Base-by-base conservation (phyloP, 2,113 vertebrate genomes). In the Antigone vipio region DNA sequence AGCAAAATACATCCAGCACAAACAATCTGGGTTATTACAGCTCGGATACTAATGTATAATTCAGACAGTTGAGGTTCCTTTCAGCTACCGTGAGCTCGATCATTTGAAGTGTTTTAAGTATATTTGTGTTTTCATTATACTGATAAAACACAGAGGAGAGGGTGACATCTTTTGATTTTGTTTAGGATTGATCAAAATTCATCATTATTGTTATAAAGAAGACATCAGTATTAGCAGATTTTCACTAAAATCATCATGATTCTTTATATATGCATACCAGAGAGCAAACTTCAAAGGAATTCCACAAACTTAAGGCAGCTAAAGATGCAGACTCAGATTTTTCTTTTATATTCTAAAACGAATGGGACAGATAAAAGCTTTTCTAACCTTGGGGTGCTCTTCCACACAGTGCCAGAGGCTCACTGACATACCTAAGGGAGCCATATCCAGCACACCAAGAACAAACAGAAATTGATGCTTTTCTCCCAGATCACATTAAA, bases 221-320 rank as follows among this genome's bases (percentile, higher is more conserved):
- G 56, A 77, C 59, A 84, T 62, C 88, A 74, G 45, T 50, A 81
- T 78, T 78, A 87, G 78, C 82, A 93, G 84, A 59, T 91, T 88
- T 88, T 32, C 73, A 35, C 47, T 79, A 11, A 78, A 90, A 94
- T 75, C 38, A 81, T 67, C 52, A 17, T 38, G 19, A 63, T 63
- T 82, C 71, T 75, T 85, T 92, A 75, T 38, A 75, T 22, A 74
- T 75, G 60, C 56, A 29, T 10, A 53, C n/a, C 15, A 86, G 64
- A 89, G 30, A 62, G 69, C 63, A 87, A 50, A 72, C 88, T 95
- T 93, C 93, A 92, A 92, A 88, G 81, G 69, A 34, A 59, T 74
- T 47, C 82, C 79, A 72, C 89, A 50, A 88, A 52, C 72, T 79
- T 67, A n/a, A 5, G 59, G 89, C 63, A 84, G 73, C 81, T 89